These are phyloP conservation scores for Tanaodytes sp. DNA, from an alignment of 2,888 invertebrate species.

Conservation along the genomic window DNA sequence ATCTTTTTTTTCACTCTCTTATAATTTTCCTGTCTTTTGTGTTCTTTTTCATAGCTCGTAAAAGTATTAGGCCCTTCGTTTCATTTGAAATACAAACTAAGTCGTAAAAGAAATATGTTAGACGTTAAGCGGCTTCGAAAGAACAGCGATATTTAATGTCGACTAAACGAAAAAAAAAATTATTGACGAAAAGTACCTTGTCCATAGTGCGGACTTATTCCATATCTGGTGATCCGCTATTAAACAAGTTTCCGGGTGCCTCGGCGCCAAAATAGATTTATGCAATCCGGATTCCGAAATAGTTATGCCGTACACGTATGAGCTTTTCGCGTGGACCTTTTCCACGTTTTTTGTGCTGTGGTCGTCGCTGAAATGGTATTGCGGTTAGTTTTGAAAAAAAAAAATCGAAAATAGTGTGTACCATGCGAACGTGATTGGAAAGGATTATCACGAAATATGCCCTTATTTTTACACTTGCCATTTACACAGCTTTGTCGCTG, in stretches of 20 bases:
- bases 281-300: slow-evolving; percentile 22
- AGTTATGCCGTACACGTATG: slow-evolving; percentile 44
- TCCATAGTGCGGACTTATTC: slow-evolving; percentile 21
- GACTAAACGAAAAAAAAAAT: too few relatives aligned
- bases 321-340: slow-evolving; percentile 32
- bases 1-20: too few relatives aligned
- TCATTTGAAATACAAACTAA: too few relatives aligned
- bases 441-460: slow-evolving; percentile 23
- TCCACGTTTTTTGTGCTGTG: slow-evolving; percentile 28
- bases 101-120: too few relatives aligned
- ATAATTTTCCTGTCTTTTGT: too few relatives aligned
- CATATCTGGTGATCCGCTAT: slow-evolving; percentile 46
- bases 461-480: slow-evolving; percentile 17
- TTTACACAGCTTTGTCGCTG: not conserved
- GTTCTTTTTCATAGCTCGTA: too few relatives aligned
- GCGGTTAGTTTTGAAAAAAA: slow-evolving; percentile 41
- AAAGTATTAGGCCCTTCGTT: too few relatives aligned
- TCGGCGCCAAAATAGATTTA: slow-evolving; percentile 46
- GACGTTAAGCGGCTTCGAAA: too few relatives aligned
- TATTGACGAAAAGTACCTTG: too few relatives aligned
- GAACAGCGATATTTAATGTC: too few relatives aligned
- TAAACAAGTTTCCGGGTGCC: slow-evolving; percentile 43
- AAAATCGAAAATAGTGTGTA: too few relatives aligned
- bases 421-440: slow-evolving; percentile 32
- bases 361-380: slow-evolving; percentile 26